phyloP scores from a whole-genome alignment of 2,888 invertebrate genomes.

The Diplolepis rosae region DNA sequence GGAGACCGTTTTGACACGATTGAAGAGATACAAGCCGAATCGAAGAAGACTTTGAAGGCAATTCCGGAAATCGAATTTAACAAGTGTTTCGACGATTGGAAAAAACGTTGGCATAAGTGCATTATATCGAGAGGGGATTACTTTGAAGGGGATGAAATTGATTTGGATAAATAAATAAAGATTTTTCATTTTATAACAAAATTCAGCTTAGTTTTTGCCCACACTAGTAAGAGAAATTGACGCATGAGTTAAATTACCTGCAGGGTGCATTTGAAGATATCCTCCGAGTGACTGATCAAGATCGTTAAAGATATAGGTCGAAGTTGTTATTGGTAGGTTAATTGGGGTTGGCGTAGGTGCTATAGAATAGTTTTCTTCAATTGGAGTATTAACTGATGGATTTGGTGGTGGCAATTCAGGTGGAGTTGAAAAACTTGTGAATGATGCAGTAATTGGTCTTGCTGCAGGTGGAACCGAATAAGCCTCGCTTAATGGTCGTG shows the following conservation, averaged over 20 bases:
- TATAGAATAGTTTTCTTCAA: conserved; percentile 63
- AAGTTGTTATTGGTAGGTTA: conserved; percentile 44
- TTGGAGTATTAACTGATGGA: conserved; percentile 43
- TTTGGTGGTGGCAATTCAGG: conserved; percentile 55
- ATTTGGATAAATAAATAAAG: neutral
- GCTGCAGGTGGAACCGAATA: conserved; percentile 75
- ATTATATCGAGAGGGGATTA: no score
- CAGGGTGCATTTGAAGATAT: conserved; percentile 75
- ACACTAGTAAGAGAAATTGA: neutral
- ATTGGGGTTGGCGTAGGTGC: conserved; percentile 63
- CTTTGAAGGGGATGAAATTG: neutral
- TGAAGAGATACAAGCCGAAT: no score
- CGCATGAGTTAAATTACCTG: conserved; percentile 62
- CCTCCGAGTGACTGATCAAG: conserved; percentile 68
- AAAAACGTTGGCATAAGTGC: no score
- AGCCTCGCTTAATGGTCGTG: conserved; percentile 73
- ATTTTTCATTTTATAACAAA: no score
- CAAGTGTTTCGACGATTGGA: no score
- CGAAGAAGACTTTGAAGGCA: no score
- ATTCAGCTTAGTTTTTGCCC: no score
- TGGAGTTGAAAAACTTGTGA: conserved; percentile 51
- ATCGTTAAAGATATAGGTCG: conserved; percentile 53
- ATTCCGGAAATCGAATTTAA: no score
- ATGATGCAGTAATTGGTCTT: conserved; percentile 70
- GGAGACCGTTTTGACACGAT: no score